Conservation (phyloP, 30 jellyfish, hydroid and myxozoan genomes). For the Nemopilema nomurai region DNA sequence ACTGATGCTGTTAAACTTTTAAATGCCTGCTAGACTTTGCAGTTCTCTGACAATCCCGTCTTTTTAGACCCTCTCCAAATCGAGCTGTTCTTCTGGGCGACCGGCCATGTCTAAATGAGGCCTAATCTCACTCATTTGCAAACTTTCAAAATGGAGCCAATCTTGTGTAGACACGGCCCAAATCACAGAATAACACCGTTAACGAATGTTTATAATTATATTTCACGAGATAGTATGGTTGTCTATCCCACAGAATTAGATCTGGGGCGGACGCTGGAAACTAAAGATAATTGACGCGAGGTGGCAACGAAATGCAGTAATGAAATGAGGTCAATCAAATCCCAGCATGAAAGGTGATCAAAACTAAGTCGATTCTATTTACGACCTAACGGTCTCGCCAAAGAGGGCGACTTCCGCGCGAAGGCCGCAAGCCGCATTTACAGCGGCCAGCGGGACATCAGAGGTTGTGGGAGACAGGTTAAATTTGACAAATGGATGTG, state of each 20-base stretch:
- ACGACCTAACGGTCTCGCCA: not conserved
- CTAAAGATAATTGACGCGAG: not conserved
- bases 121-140: no score
- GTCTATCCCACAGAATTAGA: not conserved
- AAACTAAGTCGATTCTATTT: not conserved
- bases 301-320: not conserved
- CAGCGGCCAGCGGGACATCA: not conserved
- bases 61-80: no score
- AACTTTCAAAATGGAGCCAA: no score
- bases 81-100: no score
- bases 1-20: no score
- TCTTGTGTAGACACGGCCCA: no score
- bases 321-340: constrained; percentile 43
- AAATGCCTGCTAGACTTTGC: no score
- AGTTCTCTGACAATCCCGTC: no score
- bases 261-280: not conserved
- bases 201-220: no score
- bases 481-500: constrained; percentile 2
- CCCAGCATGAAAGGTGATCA: constrained; percentile 23
- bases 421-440: constrained; percentile 12
- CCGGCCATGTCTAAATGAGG: no score
- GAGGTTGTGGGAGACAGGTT: not conserved
- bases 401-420: not conserved
- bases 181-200: no score
- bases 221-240: no score